Base-by-base conservation (phyloP, 2,113 vertebrate genomes). In the Cryptomyrus ogoouensis region DNA sequence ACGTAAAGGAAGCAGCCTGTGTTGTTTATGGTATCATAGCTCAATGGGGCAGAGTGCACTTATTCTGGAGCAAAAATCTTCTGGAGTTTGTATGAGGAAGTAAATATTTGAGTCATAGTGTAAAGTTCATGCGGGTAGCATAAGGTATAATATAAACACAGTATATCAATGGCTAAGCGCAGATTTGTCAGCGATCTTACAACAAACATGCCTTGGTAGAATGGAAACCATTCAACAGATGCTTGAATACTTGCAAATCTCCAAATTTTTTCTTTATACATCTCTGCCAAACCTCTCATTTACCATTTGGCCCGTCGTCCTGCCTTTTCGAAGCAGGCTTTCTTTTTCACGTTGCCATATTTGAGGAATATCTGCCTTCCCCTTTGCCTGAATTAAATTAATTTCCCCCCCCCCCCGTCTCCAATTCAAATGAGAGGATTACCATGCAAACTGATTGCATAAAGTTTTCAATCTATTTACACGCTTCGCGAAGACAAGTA, bases 381-480 rank as follows among this genome's bases (percentile, higher is more conserved):
- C 42, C 4, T 53, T 24, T 80, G 66, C 85, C 35, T 42, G 47
- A 87, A 87, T 66, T 74, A 87, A 80, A 90, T 53, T 13, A 66
- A 49, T 66, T 50, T n/a, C 13, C 35, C 0, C 31, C 0, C 19
- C 31, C 52, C 17, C 31, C 39, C 15, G 17, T 52, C 46, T 19
- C n/a, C 6, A 35, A 17, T 66, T 35, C 17, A 39, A 21, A 56
- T 70, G 35, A 90, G 47, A 90, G 15, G 66, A 77, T 90, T 80
- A 90, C 17, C 17, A 66, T 74, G 12, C 31, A 50, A 42, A 58
- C 35, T 89, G 85, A 80, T 44, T 88, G 47, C 58, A 19, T 19
- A 85, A 58, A 88, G 62, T 90, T 90, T 88, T 74, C 46, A 90
- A 53, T 90, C 24, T 56, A 53, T 87, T 90, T 77, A 77, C 24